Evolutionary conservation across 2,888 invertebrate species (phyloP), one percentile per base, ranked within the genome.

Genomic region (Nomada goodeniana): DNA sequence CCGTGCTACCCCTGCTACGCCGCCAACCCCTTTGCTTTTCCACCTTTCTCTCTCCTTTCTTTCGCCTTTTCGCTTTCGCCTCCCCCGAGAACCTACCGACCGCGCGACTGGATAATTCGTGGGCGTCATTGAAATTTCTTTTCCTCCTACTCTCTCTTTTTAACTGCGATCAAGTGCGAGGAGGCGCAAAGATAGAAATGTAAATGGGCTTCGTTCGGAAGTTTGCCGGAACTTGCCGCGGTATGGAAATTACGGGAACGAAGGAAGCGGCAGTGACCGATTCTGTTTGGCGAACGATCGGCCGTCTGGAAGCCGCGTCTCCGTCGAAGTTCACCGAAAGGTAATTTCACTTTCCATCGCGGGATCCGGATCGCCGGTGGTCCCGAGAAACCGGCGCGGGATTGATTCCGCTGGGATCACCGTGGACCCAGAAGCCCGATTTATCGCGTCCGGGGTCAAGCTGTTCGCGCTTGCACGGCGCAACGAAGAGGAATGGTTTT

Each of bases 381-480:
- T 73, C 69, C 64, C 53, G 53, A 55, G 57, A 29, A 70, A 61
- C 57, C 42, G 42, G 29, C 23, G 23, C 18, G 36, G 67, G 80
- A 88, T 88, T 88, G 85, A 85, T 88, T 89, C 84, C 69, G 69
- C 73, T 47, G 73, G 85, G 86, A 89, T 89, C 87, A 77, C 76
- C 67, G 53, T 20, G 83, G 76, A 82, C 79, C 85, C 85, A 81
- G 84, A 84, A 87, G 86, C 83, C 84, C 88, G 89, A 88, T 88
- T 89, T 81, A 75, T 78, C 83, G 88, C 72, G 82, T 86, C 82
- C 85, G 86, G 87, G 88, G 89, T 88, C 89, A 87, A 89, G 89
- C 86, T 84, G 86, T 84, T 80, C 87, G 86, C 86, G 83, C 89
- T 88, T 86, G 84, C 86, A 87, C 84, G 81, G 26, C 57, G 61